Evolutionary conservation across 2,113 vertebrate genomes (phyloP).

Genomic region (Ophthalmolycus amberensis): DNA sequence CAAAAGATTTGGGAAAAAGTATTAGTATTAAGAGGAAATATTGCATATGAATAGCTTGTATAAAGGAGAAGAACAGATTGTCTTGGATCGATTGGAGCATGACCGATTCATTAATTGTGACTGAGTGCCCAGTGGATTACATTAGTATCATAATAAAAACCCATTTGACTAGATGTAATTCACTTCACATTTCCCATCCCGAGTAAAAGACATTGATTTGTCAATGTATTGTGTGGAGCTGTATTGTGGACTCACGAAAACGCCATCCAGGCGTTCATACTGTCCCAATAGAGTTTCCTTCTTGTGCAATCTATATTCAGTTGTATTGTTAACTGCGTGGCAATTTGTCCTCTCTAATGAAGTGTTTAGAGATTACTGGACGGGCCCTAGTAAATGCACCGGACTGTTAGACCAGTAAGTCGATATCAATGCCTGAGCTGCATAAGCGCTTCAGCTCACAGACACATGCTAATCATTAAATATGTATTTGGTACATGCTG

Average conservation of each 20-base stretch:
- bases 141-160: constrained; percentile 60
- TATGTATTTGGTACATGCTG: constrained; percentile 14
- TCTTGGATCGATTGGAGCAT: constrained; percentile 35
- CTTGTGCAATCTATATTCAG: neutral
- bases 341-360: constrained; percentile 48
- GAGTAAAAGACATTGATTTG: constrained; percentile 58
- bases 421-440: constrained; percentile 36
- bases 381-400: constrained; percentile 30
- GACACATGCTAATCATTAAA: constrained; percentile 27
- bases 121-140: constrained; percentile 50
- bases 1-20: neutral
- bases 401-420: constrained; percentile 40
- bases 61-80: constrained; percentile 12
- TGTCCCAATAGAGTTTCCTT: neutral
- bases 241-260: neutral
- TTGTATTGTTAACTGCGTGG: constrained; percentile 15
- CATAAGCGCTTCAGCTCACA: neutral
- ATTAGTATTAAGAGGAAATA: neutral
- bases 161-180: constrained; percentile 41
- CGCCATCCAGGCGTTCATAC: neutral
- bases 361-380: constrained; percentile 51
- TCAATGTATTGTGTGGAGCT: constrained; percentile 29
- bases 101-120: constrained; percentile 64
- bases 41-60: neutral
- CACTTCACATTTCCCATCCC: constrained; percentile 39